Evolutionary conservation across 1,140 invertebrate species (phyloP), one percentile per base, ranked within the genome.

Genomic region (Polypedilum vanderplanki): DNA sequence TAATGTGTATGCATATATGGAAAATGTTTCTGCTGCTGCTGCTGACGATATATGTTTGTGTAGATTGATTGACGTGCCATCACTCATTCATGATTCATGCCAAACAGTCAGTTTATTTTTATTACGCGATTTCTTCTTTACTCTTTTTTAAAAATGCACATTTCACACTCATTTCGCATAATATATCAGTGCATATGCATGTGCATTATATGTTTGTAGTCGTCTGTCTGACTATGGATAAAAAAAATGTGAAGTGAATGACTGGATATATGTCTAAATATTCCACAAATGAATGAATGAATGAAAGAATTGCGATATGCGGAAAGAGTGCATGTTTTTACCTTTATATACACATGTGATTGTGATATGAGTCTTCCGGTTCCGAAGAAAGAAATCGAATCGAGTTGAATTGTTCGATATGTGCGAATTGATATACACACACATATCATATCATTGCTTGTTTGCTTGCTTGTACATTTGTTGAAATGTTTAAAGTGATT

Each of bases 1-100:
- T n/a, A 33, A 33, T 33, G 24, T 33, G 5, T 33, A n/a, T 33
- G 24, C 24, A 33, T 33, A 33, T 33, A 33, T 33, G 24, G 24
- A 33, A 33, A 33, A 33, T 33, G 24, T n/a, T n/a, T n/a, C 24
- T 33, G 24, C 24, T 33, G 24, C 24, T 33, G 24, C 24, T 33
- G 24, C 24, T 33, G 24, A 33, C 24, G 24, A 33, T 33, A 33
- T 33, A 33, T 33, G 1, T 8, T n/a, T n/a, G n/a, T 57, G 46
- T n/a, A 57, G 65, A 70, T 20, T 70, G 65, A 70, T 70, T 70
- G 65, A 70, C 65, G 18, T 70, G 65, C 65, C 65, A 70, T 70
- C 65, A 70, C 65, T 70, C 65, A 70, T 20, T 70, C 17, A 70
- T 18, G 20, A 70, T 70, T n/a, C 65, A 70, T 70, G 65, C 65